A percentile compares a stretch with the other conserved stretches of the same genome.
Conservation (phyloP, 2,888 invertebrate genomes). For the Tenthredo notha region DNA sequence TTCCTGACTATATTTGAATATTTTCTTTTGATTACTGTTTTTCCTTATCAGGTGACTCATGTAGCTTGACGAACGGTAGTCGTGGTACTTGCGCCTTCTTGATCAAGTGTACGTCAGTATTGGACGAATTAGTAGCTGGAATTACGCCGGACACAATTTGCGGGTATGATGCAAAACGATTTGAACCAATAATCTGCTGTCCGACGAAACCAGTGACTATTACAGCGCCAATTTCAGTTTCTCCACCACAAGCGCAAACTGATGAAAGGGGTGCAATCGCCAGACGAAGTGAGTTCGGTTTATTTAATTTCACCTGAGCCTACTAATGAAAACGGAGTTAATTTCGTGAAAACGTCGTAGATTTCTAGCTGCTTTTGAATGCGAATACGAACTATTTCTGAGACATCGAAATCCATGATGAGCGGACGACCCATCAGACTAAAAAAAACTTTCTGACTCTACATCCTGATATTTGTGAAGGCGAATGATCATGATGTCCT, state of each 20-base stretch:
- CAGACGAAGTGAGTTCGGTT: slow-evolving; percentile 62
- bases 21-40: not conserved
- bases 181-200: not conserved
- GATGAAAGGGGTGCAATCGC: slow-evolving; percentile 57
- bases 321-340: not conserved
- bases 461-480: too few species aligned
- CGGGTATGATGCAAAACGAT: not conserved
- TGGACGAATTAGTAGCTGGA: not conserved
- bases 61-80: not conserved
- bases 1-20: not conserved
- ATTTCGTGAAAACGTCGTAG: not conserved
- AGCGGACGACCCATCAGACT: too few species aligned
- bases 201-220: not conserved
- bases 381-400: too few species aligned
- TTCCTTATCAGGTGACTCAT: not conserved
- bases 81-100: not conserved
- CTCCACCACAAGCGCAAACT: not conserved
- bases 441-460: too few species aligned
- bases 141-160: not conserved
- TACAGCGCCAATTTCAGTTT: not conserved
- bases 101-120: not conserved
- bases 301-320: not conserved
- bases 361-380: not conserved
- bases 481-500: not conserved
- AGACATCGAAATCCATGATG: too few species aligned